Conservation (phyloP, 2,113 vertebrate species). For the Oncorhynchus masou region DNA sequence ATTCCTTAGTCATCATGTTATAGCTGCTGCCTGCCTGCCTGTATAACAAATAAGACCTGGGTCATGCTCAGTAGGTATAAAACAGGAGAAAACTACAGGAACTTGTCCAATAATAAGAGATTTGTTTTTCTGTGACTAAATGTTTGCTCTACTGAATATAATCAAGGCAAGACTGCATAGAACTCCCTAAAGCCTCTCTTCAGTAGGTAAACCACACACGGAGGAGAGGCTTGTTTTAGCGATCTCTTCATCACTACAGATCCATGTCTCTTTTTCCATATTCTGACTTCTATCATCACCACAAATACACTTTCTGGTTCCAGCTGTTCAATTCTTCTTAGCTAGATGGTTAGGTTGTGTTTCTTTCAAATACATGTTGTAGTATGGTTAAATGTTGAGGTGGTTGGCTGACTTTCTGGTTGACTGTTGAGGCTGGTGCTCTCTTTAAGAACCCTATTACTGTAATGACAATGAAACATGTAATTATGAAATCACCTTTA, state of each 20-base stretch:
- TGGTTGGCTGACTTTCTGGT: not conserved
- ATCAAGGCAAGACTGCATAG: too few species aligned
- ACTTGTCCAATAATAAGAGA: too few species aligned
- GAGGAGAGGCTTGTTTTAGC: too few species aligned
- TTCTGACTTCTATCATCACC: not conserved
- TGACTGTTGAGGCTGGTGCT: not conserved
- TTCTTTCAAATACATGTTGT: too few species aligned
- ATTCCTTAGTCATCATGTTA: not conserved
- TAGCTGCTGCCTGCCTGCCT: not conserved
- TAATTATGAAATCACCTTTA: constrained; percentile 9
- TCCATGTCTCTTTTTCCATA: not conserved
- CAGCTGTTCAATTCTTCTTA: not conserved
- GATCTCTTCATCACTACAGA: too few species aligned
- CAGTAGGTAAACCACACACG: too few species aligned
- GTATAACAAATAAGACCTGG: not conserved
- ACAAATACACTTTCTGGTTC: not conserved
- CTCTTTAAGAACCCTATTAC: constrained; percentile 6
- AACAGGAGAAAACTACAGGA: not conserved
- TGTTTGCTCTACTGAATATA: too few species aligned
- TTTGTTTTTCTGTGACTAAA: too few species aligned
- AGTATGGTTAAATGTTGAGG: too few species aligned
- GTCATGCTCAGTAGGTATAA: too few species aligned
- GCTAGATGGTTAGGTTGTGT: too few species aligned
- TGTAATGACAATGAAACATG: constrained; percentile 28
- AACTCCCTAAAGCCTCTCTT: too few species aligned